These are phyloP conservation scores for Sussaba pulchella DNA, from an alignment of 2,888 invertebrate genomes.

Conservation along the genomic window DNA sequence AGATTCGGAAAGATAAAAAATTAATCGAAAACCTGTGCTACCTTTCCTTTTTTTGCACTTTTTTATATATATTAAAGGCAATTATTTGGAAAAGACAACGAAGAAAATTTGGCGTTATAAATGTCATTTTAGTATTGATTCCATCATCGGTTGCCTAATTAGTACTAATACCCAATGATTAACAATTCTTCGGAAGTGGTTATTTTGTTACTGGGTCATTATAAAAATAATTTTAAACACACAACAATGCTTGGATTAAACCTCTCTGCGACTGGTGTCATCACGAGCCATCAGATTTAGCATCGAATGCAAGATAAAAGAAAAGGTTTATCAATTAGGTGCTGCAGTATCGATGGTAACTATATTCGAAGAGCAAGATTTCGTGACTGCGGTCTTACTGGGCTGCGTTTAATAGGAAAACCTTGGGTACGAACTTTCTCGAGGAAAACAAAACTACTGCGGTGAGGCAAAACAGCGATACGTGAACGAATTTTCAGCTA, in stretches of 20 bases:
- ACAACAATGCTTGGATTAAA: constrained; percentile 21
- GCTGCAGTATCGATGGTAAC: constrained; percentile 31
- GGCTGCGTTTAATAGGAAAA: constrained; percentile 4
- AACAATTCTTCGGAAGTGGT: constrained; percentile 53
- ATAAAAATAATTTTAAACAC: constrained; percentile 52
- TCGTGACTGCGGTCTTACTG: not conserved
- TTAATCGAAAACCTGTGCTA: not conserved
- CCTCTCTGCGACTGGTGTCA: constrained; percentile 4
- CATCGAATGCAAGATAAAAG: constrained; percentile 18
- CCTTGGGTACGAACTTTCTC: not conserved
- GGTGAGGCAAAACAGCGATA: not conserved
- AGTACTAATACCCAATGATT: constrained; percentile 47
- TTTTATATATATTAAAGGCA: not conserved
- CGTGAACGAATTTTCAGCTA: not conserved
- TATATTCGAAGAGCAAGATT: constrained; percentile 20
- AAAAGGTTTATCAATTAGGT: constrained; percentile 15
- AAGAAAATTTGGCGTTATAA: constrained; percentile 13
- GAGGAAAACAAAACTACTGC: not conserved
- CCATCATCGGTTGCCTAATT: constrained; percentile 64
- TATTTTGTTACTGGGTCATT: constrained; percentile 48
- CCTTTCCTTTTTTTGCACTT: not conserved
- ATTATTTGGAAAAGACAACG: constrained; percentile 2
- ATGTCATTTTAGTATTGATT: constrained; percentile 56
- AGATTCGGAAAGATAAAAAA: not conserved
- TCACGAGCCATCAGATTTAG: not conserved